Base-by-base conservation (phyloP, 2,113 vertebrate species). In the Camelus bactrianus region DNA sequence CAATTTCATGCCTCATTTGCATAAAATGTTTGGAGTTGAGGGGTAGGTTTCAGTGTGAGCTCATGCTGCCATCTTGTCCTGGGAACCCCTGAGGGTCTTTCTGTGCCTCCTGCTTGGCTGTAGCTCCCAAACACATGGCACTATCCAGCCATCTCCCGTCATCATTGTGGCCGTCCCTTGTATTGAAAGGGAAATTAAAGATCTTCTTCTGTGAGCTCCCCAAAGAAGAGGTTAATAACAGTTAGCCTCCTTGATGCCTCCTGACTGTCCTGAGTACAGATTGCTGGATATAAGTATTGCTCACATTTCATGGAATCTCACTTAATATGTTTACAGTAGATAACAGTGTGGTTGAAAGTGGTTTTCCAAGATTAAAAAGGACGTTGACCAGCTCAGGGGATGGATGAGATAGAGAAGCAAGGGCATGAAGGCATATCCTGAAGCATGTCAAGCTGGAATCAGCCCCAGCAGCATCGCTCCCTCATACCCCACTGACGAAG, bases 371-470 rank as follows among this genome's bases (percentile, higher is more conserved):
- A 42, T 38, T 58, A 48, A 13, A 70, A 48, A 70, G 64, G 64
- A 60, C 17, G 20, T 32, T 48, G 30, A 35, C 28, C 35, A 32
- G 60, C 69, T 83, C n/a, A 17, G 5, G 11, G 24, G 8, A 30
- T 16, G 70, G 30, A 26, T 15, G 7, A 13, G 20, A 32, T 0
- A 35, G 72, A 58, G 48, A 38, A 67, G 80, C 73, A 46, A 24
- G 28, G 11, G 6, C n/a, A 6, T 3, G 22, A 28, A 48, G 48
- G 0, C 0, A 4, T 20, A 12, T 52, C 16, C 10, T 50, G 16
- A 67, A 56, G 28, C 9, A 14, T 15, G 28, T 3, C 5, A 0
- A 82, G 3, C 3, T 20, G 9, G 28, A 7, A 13, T 35, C 38
- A 77, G 22, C 28, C 38, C 77, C 76, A 70, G 48, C 8, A 60